Conservation (phyloP, 2,113 vertebrate genomes). For the Dipodomys ordii region DNA sequence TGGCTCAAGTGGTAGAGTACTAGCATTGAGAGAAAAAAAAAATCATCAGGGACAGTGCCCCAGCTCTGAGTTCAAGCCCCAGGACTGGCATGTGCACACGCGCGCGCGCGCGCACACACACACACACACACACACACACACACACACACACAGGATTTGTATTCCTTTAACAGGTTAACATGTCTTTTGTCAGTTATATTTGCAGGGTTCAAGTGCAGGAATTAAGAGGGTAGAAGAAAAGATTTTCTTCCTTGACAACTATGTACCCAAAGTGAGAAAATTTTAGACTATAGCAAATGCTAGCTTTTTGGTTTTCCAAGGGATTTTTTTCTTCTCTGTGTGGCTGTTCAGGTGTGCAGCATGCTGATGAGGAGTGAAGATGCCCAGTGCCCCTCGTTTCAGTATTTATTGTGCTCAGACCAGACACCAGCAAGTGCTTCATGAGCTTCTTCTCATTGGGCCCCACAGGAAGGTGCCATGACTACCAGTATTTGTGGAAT, state of each 20-base stretch:
- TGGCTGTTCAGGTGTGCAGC: background rate
- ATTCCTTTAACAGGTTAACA: background rate
- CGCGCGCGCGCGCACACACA: no score
- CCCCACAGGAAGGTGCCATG: background rate
- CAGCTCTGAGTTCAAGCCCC: no score
- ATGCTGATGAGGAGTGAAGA: background rate
- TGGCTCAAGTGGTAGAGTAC: no score
- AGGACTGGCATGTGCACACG: no score
- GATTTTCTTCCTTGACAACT: background rate
- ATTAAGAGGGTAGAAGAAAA: background rate
- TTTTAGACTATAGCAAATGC: background rate
- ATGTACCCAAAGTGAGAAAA: background rate
- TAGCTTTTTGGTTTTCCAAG: background rate
- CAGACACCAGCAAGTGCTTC: background rate
- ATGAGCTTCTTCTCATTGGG: background rate
- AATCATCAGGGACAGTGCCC: no score
- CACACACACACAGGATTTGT: no score
- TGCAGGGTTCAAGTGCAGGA: background rate
- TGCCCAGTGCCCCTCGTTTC: background rate
- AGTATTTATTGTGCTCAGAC: background rate
- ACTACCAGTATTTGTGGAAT: background rate
- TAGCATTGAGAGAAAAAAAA: no score
- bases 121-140: no score
- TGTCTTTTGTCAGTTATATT: conserved; percentile 2
- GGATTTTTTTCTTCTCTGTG: background rate